phyloP scores from a whole-genome alignment of 2,797 vertebrate species.

The Chrysocyon brachyurus region DNA sequence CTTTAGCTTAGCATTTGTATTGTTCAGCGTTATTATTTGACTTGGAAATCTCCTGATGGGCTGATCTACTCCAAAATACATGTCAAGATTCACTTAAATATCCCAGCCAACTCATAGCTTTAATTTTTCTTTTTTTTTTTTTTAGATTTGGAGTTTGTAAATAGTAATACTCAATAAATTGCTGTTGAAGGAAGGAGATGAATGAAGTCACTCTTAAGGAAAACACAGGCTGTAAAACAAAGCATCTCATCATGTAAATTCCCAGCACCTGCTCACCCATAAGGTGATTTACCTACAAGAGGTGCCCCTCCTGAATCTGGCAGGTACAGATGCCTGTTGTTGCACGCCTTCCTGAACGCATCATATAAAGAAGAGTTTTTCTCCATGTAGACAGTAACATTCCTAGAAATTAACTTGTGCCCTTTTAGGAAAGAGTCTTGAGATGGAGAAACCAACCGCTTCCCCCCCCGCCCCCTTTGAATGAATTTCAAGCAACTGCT shows the following conservation, averaged over 20 bases:
- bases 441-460: background rate
- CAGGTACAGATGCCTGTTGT: background rate
- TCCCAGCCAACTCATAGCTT: background rate
- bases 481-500: conserved; percentile 50
- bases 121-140: background rate
- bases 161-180: background rate
- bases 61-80: background rate
- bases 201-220: conserved; percentile 31
- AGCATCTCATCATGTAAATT: conserved; percentile 8
- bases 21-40: background rate
- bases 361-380: background rate
- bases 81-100: conserved; percentile 20
- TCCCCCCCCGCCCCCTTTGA: background rate
- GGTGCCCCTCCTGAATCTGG: conserved; percentile 25
- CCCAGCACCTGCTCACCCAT: conserved; percentile 21
- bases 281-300: conserved; percentile 18
- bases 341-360: background rate
- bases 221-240: background rate
- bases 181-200: background rate
- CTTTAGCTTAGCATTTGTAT: background rate
- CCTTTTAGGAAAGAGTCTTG: conserved; percentile 33
- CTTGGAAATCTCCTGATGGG: background rate
- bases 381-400: background rate
- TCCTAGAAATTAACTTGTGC: conserved; percentile 32
- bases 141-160: background rate